Base-by-base conservation (phyloP, 1,140 invertebrate genomes). In the Apis cerana region DNA sequence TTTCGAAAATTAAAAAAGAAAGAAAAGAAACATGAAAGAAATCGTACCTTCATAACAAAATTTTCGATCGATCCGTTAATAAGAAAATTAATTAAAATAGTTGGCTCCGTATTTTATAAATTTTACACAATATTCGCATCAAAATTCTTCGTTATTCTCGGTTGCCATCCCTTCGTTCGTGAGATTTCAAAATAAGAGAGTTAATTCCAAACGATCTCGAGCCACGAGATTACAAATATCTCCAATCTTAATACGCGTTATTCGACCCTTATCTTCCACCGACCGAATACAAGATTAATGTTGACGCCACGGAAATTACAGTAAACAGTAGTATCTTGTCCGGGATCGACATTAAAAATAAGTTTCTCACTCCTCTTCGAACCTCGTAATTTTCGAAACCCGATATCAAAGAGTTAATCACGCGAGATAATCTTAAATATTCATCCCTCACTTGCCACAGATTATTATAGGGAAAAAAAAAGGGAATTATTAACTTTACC, bases 141-240 rank as follows among this genome's bases (percentile, higher is more conserved):
- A 61, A 65, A 75, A 80, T 80, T 75, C 71, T 19, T 48, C 69
- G n/a, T 75, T 80, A 56, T n/a, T 80, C 23, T 56, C 61, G 48
- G 33, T 52, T 58, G 27, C 33, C 5, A 62, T 71, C 19, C 71
- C 9, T n/a, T 48, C 27, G 11, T 15, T n/a, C 13, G 19, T 5
- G 27, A 21, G 21, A 74, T 58, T 62, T 11, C 21, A 12, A 52
- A 75, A 67, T 61, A 13, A 23, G 13, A 23, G 10, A 50, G 79
- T 65, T 81, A 65, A 75, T 65, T 65, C 61, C 17, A 75, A 75
- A 58, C 61, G 71, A 62, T 75, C 33, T 52, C 56, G 61, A 81
- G 52, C 33, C 52, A 9, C 23, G 52, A 65, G 43, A 75, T 75
- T 75, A 75, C 21, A 62, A 75, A 81, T 75, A 67, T 81, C 71